Base-by-base conservation (phyloP, 1,140 invertebrate genomes). In the Leptinotarsa lineolata region DNA sequence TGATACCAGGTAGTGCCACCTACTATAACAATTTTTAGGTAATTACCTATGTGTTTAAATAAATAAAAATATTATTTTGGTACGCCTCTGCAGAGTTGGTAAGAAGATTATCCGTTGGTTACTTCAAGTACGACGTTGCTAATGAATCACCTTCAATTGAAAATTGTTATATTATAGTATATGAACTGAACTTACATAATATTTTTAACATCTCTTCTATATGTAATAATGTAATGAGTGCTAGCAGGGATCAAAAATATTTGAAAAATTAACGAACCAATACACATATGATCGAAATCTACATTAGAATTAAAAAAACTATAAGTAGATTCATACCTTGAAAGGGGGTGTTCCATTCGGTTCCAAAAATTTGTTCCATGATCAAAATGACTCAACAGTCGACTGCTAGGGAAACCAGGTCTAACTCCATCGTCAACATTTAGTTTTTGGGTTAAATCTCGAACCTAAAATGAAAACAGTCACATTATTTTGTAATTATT, bases 391-490 rank as follows among this genome's bases (percentile, higher is more conserved):
- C 84, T 85, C 13, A 88, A 82, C 59, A 88, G 70, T 73, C 87
- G 80, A 69, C 85, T 86, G 83, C 87, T 86, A 46, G 88, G 87
- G 86, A 91, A 86, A 79, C 89, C 82, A 82, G 86, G 81, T 85
- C 89, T 74, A 65, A 86, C 84, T 61, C 85, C 85, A 78, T 94
- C 93, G 80, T 95, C 94, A 12, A 93, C 92, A 82, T 95, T 95
- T 66, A 95, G 85, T 77, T 93, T 90, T 79, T 94, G 91, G 1
- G 94, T 96, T 22, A 96, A 85, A 79, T 91, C 93, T 58, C 93
- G 90, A n/a, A 93, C 92, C 91, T 93, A 46, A 78, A 81, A 81
- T 68, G 60, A 76, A 71, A 74, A 64, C 21, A 46, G 8, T 24
- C 16, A 65, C 67, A 45, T 12, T 5, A 59, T 18, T 70, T 15